A percentile compares a stretch with the other conserved stretches of the same genome.
phyloP scores from a whole-genome alignment of 1,140 invertebrate species.

The Bursaphelenchus mucronatus region DNA sequence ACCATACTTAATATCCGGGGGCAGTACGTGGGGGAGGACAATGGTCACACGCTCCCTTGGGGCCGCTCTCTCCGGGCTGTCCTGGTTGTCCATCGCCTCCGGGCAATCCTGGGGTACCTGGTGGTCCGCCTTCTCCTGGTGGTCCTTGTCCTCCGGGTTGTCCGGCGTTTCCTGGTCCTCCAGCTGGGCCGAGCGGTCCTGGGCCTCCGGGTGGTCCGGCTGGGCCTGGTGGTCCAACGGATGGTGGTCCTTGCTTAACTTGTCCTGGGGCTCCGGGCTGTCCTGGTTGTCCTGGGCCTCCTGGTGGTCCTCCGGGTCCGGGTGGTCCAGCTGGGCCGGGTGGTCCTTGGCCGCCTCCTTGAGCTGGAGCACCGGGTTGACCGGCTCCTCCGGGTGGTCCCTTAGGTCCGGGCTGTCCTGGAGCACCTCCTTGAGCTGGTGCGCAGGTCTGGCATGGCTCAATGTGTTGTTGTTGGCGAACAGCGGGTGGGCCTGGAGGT shows the following conservation, averaged over 20 bases:
- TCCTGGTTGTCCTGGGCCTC: conserved; percentile 11
- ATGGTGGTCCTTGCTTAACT: not conserved
- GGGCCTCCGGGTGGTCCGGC: conserved; percentile 15
- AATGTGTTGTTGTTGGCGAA: conserved; percentile 28
- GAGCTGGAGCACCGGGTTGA: conserved; percentile 14
- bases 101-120: conserved; percentile 17
- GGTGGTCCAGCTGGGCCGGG: conserved; percentile 23
- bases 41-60: conserved; percentile 24
- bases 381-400: conserved; percentile 25
- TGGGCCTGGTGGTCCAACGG: not conserved
- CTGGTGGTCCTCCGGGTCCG: conserved; percentile 8
- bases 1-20: too few species aligned
- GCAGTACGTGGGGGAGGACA: not conserved
- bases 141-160: conserved; percentile 6
- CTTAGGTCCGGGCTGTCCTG: conserved; percentile 32
- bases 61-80: conserved; percentile 25
- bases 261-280: conserved; percentile 6
- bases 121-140: conserved; percentile 25
- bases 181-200: conserved; percentile 14
- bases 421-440: conserved; percentile 12
- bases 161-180: conserved; percentile 16
- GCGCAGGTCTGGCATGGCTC: conserved; percentile 28
- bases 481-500: conserved; percentile 30
- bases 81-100: conserved; percentile 24
- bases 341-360: conserved; percentile 20